These are phyloP conservation scores for Drosophila pruinosa DNA, from an alignment of 1,140 invertebrate genomes.

Conservation along the genomic window DNA sequence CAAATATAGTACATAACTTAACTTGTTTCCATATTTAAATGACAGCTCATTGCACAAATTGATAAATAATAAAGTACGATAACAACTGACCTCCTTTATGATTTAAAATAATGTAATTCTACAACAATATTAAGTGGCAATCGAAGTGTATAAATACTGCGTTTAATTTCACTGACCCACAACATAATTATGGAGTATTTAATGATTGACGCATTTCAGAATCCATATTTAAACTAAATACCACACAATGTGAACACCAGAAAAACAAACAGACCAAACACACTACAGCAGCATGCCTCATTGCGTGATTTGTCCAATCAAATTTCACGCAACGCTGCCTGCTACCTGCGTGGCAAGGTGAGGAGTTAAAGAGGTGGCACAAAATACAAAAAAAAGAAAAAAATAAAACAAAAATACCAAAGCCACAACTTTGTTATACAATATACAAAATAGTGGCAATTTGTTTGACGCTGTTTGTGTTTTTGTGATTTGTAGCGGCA, in stretches of 20 bases:
- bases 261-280: conserved; percentile 16
- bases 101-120: neutral
- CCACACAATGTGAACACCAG: neutral
- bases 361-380: neutral
- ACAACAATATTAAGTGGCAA: neutral
- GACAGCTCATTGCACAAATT: neutral
- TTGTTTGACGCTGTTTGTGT: conserved; percentile 51
- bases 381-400: conserved; percentile 31
- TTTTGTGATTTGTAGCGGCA: conserved; percentile 45
- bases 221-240: conserved; percentile 9
- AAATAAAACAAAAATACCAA: too few species aligned
- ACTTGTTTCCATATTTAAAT: too few species aligned
- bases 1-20: too few species aligned
- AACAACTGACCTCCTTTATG: neutral
- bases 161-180: conserved; percentile 8
- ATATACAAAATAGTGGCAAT: conserved; percentile 62
- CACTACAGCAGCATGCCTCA: conserved; percentile 47
- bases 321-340: conserved; percentile 60
- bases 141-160: conserved; percentile 12
- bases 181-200: conserved; percentile 17
- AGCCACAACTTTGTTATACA: conserved; percentile 64
- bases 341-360: conserved; percentile 31
- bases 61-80: too few species aligned
- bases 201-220: conserved; percentile 9
- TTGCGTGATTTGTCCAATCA: conserved; percentile 58